These are phyloP conservation scores for Melanotaenia nigrans DNA, from an alignment of 2,797 vertebrate species.

Conservation along the genomic window DNA sequence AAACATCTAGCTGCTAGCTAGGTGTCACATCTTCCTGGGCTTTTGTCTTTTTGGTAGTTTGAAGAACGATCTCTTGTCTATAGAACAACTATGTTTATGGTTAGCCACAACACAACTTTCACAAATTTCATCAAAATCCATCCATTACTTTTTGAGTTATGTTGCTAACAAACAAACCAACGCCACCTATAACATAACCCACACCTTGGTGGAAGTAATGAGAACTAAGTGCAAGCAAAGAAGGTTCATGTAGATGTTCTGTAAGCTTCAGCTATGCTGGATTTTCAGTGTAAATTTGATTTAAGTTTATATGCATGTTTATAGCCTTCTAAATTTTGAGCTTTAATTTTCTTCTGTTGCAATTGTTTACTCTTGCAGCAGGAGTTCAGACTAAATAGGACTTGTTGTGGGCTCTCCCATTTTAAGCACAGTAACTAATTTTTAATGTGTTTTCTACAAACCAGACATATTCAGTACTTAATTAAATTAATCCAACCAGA, in stretches of 20 bases:
- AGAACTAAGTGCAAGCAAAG: background rate
- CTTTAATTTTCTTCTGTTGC: background rate
- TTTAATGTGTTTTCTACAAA: constrained; percentile 17
- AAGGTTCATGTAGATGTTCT: background rate
- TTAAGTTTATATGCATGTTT: background rate
- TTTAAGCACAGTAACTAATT: constrained; percentile 13
- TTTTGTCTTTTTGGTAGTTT: no score
- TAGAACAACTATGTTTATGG: no score
- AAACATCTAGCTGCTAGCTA: no score
- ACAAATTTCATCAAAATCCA: no score
- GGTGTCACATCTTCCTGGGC: no score
- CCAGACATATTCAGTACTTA: constrained; percentile 5
- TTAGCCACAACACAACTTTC: no score
- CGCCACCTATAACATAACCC: no score
- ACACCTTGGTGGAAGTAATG: no score
- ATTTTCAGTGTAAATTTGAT: background rate
- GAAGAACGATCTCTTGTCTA: no score
- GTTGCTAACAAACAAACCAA: no score
- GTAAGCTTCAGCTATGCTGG: background rate
- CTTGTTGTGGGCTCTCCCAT: background rate
- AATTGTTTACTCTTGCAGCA: background rate
- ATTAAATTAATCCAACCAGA: constrained; percentile 34
- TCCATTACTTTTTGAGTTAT: no score
- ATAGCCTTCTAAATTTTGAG: background rate
- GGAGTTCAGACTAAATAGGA: background rate